Conservation (phyloP, 2,797 vertebrate genomes). For the Hippopotamyrus pictus region DNA sequence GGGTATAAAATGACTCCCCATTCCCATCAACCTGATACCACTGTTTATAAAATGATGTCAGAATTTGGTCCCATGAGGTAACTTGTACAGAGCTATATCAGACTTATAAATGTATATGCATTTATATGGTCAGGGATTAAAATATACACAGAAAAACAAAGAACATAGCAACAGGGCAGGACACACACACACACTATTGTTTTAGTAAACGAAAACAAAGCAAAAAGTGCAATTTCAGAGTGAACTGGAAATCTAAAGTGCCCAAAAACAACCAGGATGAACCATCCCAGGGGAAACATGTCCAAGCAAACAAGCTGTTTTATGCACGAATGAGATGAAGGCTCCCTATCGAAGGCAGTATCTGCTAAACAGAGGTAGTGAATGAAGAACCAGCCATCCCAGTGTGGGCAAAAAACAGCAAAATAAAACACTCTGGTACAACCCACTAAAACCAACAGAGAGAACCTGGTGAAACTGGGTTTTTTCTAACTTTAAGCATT, state of each 20-base stretch:
- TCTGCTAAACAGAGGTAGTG: neutral
- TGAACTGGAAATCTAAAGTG: neutral
- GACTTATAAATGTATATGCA: neutral
- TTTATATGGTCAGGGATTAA: neutral
- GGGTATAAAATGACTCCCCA: neutral
- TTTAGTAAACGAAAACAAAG: neutral
- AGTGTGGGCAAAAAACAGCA: neutral
- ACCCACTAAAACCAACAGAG: neutral
- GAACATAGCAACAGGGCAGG: neutral
- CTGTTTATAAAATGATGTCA: neutral
- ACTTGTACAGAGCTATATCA: neutral
- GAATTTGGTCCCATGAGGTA: neutral
- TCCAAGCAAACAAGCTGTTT: neutral
- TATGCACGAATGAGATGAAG: neutral
- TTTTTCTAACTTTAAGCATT: neutral
- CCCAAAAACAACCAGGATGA: neutral
- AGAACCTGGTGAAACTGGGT: neutral
- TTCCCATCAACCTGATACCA: neutral
- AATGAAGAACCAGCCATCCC: neutral
- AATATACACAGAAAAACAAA: neutral
- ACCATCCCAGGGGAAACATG: neutral
- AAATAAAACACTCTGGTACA: neutral
- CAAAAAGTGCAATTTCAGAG: neutral
- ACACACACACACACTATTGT: neutral
- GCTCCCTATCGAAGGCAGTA: neutral